These are phyloP conservation scores for Cylloceria caligata DNA, from an alignment of 2,888 invertebrate species.

Conservation along the genomic window DNA sequence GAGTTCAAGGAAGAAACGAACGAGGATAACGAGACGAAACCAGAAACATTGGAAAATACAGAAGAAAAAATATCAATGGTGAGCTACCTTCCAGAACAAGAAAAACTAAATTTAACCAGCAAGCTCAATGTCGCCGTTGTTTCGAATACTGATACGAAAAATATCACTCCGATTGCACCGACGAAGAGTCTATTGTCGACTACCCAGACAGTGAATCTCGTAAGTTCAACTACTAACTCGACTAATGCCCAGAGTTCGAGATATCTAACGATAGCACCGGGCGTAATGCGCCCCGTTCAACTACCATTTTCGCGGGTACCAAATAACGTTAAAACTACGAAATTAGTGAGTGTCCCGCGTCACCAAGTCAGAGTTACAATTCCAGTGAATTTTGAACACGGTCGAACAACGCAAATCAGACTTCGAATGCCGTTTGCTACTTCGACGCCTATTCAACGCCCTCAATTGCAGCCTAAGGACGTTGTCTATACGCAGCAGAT, in stretches of 20 bases:
- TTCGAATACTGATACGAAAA: background rate
- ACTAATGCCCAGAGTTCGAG: background rate
- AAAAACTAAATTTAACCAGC: background rate
- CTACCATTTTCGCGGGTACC: background rate
- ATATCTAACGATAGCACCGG: background rate
- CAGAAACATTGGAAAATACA: background rate
- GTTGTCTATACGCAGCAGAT: too few relatives aligned
- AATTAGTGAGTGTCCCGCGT: background rate
- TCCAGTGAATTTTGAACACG: too few relatives aligned
- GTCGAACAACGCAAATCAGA: conserved; percentile 1
- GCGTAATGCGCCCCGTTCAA: background rate
- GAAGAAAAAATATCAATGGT: conserved; percentile 18
- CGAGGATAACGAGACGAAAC: background rate
- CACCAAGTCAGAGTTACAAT: background rate
- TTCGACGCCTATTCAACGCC: background rate
- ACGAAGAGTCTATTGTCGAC: background rate
- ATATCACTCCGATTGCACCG: background rate
- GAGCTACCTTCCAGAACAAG: background rate
- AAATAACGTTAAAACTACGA: background rate
- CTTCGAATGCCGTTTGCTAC: background rate
- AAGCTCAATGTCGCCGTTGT: background rate
- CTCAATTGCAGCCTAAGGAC: too few relatives aligned
- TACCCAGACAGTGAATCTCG: background rate
- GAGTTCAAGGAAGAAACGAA: conserved; percentile 48
- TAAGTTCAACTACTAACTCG: background rate